Evolutionary conservation across 2,888 invertebrate genomes (phyloP), one percentile per base, ranked within the genome.

Genomic region (Lepeophtheirus nordmannii): DNA sequence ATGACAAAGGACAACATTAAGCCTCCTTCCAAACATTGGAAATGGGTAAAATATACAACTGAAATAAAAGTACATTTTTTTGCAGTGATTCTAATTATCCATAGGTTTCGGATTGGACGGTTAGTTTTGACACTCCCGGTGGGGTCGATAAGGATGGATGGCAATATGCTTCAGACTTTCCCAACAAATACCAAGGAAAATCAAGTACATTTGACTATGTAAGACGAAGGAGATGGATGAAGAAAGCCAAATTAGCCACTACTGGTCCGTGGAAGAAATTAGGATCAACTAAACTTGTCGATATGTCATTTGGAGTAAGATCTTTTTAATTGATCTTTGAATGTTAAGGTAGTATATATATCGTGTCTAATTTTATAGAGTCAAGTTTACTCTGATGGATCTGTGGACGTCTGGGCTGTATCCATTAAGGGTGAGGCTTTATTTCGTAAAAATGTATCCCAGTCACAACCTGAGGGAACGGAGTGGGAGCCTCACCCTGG

Each of bases 101-200:
- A n/a, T n/a, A n/a, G n/a, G n/a, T 7, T 30, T 86, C 88, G 0
- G 92, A 92, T 74, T 93, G 93, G 93, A 82, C 85, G 75, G 81
- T 91, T n/a, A 93, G 93, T 76, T 91, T 86, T 74, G 86, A 86
- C 73, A 85, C 87, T 10, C 86, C 88, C 0, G 90, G 89, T 1
- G 92, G 91, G 1, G 89, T 88, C 0, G 92, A 93, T 75, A 81
- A 82, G 68, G 89, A 91, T 70, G 93, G 93, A 1, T 93, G 93
- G 93, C 93, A 93, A 74, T 93, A 92, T 76, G 91, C 92, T 0
- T 85, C 88, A 1, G 91, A 92, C 76, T 92, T 93, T 74, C 89
- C 91, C 1, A 83, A 87, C 1, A 82, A 84, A 11, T 92, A 89
- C 75, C 91, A 90, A 73, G 85, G 85, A 0, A 83, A 85, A 71